A percentile compares a stretch with the other conserved stretches of the same genome.
Conservation (phyloP, 1,140 invertebrate species). For the Aplysia californica region DNA sequence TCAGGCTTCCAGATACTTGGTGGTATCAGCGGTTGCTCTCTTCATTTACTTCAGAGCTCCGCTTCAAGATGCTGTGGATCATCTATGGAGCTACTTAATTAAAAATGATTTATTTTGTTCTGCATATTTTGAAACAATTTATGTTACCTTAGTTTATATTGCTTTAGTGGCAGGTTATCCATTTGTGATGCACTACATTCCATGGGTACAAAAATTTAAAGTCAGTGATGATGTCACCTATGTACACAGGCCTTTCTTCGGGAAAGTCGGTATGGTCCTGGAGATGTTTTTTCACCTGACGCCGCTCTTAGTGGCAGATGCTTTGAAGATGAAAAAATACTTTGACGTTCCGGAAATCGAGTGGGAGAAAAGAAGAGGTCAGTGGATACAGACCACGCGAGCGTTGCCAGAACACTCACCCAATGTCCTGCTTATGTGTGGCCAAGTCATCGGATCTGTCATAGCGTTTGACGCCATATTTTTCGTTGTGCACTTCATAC, state of each 20-base stretch:
- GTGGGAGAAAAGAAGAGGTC: slow-evolving; percentile 36
- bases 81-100: slow-evolving; percentile 27
- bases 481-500: slow-evolving; percentile 46
- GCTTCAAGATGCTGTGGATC: slow-evolving; percentile 35
- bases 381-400: slow-evolving; percentile 49
- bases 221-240: slow-evolving; percentile 42
- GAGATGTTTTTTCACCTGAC: slow-evolving; percentile 17
- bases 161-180: slow-evolving; percentile 46
- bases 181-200: slow-evolving; percentile 39
- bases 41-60: too few relatives aligned
- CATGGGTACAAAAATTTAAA: slow-evolving; percentile 47
- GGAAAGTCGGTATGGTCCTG: not conserved
- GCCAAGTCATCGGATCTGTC: slow-evolving; percentile 43
- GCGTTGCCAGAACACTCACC: slow-evolving; percentile 49
- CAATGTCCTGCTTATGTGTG: slow-evolving; percentile 25
- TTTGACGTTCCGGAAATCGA: slow-evolving; percentile 38
- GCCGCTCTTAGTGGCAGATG: slow-evolving; percentile 53
- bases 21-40: too few relatives aligned
- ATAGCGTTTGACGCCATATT: slow-evolving; percentile 54
- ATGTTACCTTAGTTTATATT: slow-evolving; percentile 44
- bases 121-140: slow-evolving; percentile 58
- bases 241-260: slow-evolving; percentile 4
- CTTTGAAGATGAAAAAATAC: slow-evolving; percentile 57
- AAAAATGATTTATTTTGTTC: slow-evolving; percentile 41
- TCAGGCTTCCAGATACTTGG: too few relatives aligned